Percentiles rank a stretch among this genome's conserved stretches.
These are phyloP conservation scores for Phalloptychus januarius DNA, from an alignment of 2,797 vertebrate genomes.

Conservation along the genomic window DNA sequence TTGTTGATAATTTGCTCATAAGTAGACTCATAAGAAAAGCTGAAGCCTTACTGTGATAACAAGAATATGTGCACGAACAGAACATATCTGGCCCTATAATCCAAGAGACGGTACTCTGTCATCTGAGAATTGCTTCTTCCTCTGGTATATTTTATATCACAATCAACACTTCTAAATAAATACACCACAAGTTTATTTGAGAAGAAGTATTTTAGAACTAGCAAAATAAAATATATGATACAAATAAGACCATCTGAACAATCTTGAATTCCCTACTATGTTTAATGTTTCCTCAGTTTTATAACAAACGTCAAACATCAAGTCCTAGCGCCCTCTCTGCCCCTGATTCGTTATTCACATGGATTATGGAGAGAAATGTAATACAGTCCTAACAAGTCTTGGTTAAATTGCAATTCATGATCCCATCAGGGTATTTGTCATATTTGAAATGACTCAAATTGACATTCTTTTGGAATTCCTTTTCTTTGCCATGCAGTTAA, in stretches of 20 bases:
- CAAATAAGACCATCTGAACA: background rate
- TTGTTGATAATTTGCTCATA: background rate
- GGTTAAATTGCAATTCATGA: background rate
- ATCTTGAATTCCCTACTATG: background rate
- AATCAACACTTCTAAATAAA: background rate
- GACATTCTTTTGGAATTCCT: background rate
- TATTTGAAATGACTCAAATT: background rate
- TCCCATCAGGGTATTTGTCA: background rate
- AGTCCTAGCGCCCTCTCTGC: background rate
- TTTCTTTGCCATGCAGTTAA: background rate
- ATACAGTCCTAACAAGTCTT: background rate
- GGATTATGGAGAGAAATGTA: background rate
- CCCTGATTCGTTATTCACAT: background rate
- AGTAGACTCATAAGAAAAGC: background rate
- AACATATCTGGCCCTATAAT: background rate
- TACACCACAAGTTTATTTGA: background rate
- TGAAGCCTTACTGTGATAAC: background rate
- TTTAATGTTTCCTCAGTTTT: background rate
- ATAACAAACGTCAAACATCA: background rate
- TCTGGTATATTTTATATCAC: too few relatives aligned
- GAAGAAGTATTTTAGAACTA: background rate
- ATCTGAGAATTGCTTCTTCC: background rate
- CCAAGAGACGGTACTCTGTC: background rate
- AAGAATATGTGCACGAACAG: background rate
- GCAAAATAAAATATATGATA: background rate